A percentile compares a stretch with the other conserved stretches of the same genome.
These are phyloP conservation scores for Phaenicophaeus curvirostris DNA, from an alignment of 2,797 vertebrate genomes.

Conservation along the genomic window DNA sequence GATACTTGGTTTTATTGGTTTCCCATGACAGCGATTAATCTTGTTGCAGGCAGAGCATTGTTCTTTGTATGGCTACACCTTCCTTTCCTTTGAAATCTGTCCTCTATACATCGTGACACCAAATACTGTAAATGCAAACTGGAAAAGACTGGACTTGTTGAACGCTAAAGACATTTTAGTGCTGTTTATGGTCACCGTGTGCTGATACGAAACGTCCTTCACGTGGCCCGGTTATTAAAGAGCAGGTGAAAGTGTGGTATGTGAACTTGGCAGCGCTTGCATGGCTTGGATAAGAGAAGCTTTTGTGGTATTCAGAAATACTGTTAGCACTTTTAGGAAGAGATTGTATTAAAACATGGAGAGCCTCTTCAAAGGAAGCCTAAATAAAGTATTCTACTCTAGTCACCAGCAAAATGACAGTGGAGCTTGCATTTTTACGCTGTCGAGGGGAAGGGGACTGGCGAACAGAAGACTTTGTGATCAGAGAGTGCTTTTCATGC, in stretches of 20 bases:
- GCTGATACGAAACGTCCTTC: constrained; percentile 48
- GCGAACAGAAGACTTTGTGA: constrained; percentile 60
- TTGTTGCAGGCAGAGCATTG: neutral
- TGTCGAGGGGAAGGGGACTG: constrained; percentile 31
- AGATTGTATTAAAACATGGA: neutral
- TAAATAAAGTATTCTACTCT: constrained; percentile 25
- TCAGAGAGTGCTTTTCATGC: constrained; percentile 68
- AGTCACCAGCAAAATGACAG: constrained; percentile 7
- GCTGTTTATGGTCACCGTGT: neutral
- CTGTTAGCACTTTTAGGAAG: neutral
- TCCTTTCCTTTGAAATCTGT: constrained; percentile 28
- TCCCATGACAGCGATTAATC: constrained; percentile 1
- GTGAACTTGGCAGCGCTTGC: neutral
- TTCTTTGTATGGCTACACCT: constrained; percentile 36
- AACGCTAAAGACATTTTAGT: constrained; percentile 1
- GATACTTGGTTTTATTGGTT: constrained; percentile 44
- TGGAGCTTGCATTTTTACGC: neutral
- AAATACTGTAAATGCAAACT: constrained; percentile 6
- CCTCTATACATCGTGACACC: neutral
- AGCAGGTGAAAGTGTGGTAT: neutral
- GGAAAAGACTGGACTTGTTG: constrained; percentile 17
- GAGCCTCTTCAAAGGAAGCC: constrained; percentile 14
- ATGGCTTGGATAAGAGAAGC: neutral
- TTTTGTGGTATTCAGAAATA: neutral
- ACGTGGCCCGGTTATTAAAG: neutral